phyloP scores from a whole-genome alignment of 2,888 invertebrate genomes.

The Mactromeris polynyma region DNA sequence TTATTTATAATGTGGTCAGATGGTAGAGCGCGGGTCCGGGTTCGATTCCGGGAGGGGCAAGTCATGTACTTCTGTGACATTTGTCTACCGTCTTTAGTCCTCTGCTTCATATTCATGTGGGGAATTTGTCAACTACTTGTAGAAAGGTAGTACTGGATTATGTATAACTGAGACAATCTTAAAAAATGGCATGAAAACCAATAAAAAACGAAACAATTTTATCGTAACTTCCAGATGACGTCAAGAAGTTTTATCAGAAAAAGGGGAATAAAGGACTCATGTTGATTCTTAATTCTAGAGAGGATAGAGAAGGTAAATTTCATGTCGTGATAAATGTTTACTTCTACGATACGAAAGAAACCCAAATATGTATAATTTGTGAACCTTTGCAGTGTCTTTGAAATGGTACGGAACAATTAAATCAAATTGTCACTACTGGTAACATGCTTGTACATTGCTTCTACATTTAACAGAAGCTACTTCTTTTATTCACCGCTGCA shows the following conservation, averaged over 20 bases:
- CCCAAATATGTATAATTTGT: no score
- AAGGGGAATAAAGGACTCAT: constrained; percentile 57
- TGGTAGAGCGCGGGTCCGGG: no score
- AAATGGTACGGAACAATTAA: not conserved
- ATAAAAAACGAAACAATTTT: no score
- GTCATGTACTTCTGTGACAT: no score
- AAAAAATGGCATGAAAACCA: not conserved
- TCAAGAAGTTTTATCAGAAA: not conserved
- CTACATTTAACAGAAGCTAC: no score
- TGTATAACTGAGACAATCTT: not conserved
- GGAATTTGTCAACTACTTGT: not conserved
- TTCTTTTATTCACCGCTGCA: no score
- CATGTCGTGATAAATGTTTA: no score
- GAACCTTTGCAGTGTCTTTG: no score
- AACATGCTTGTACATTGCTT: no score
- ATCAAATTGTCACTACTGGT: not conserved
- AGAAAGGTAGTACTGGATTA: not conserved
- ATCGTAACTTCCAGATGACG: not conserved
- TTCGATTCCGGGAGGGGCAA: no score
- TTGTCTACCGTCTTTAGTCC: not conserved
- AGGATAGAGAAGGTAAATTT: constrained; percentile 61
- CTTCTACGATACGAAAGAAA: no score
- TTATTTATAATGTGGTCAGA: no score
- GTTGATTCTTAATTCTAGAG: constrained; percentile 59
- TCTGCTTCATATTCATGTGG: not conserved